phyloP scores from a whole-genome alignment of 2,797 vertebrate genomes.

The Gymnothorax javanicus region DNA sequence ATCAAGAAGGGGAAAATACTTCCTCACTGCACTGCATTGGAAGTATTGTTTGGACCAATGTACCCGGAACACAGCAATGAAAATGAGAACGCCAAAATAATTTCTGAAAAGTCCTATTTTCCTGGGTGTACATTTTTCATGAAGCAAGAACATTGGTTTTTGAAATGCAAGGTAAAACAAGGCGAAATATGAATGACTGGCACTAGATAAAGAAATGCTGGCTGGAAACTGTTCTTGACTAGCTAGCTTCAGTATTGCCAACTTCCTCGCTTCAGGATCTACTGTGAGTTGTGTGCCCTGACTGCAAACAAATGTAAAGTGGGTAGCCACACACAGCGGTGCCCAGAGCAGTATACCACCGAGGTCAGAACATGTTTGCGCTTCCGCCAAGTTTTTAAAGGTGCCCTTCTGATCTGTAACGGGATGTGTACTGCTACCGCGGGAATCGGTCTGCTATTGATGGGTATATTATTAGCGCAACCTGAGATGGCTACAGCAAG shows the following conservation, averaged over 20 bases:
- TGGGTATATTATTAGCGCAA: constrained; percentile 70
- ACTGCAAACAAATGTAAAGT: background rate
- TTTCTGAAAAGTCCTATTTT: background rate
- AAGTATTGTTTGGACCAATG: background rate
- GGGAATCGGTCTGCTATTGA: constrained; percentile 64
- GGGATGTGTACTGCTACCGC: constrained; percentile 44
- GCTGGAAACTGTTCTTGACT: background rate
- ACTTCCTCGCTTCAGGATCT: background rate
- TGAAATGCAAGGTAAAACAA: constrained; percentile 38
- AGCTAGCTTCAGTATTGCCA: background rate
- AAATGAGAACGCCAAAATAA: background rate
- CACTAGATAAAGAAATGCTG: background rate
- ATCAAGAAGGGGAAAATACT: background rate
- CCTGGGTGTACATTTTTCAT: background rate
- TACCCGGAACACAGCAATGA: background rate
- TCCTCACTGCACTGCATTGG: background rate
- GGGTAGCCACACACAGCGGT: background rate
- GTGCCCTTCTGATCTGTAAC: constrained; percentile 41
- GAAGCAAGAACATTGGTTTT: constrained; percentile 43
- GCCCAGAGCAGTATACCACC: background rate
- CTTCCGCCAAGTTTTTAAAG: constrained; percentile 46
- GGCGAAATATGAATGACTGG: background rate
- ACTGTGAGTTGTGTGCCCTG: background rate
- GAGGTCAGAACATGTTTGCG: constrained; percentile 39
- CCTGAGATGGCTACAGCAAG: constrained; percentile 49